phyloP scores from a whole-genome alignment of 2,888 invertebrate species.

The Pyralis farinalis region DNA sequence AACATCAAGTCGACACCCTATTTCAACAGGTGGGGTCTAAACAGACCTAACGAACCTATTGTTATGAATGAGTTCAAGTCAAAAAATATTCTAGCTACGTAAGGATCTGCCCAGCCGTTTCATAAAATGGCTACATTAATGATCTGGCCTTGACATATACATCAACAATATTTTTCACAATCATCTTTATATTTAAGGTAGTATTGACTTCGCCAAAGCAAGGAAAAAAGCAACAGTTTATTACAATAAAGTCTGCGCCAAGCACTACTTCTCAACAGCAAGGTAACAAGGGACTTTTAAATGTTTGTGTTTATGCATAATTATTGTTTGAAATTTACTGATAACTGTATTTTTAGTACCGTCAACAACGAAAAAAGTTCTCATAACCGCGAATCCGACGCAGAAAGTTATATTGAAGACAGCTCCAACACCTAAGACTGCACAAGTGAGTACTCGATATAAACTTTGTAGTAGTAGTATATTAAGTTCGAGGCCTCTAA shows the following conservation, averaged over 20 bases:
- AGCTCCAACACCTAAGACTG: constrained; percentile 38
- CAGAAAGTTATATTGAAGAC: constrained; percentile 59
- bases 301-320: neutral
- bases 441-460: constrained; percentile 46
- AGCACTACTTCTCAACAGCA: constrained; percentile 2
- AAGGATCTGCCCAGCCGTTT: no score
- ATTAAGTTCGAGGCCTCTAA: no score
- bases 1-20: no score
- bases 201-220: constrained; percentile 67
- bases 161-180: neutral
- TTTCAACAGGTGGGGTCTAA: no score
- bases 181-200: constrained; percentile 38
- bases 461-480: no score
- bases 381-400: constrained; percentile 44
- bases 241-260: constrained; percentile 72
- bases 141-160: no score
- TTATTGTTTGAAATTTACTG: neutral
- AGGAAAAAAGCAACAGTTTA: constrained; percentile 63
- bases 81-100: no score
- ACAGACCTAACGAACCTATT: no score
- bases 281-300: neutral
- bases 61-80: no score
- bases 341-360: constrained; percentile 17
- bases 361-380: constrained; percentile 47
- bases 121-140: no score